phyloP scores from a whole-genome alignment of 2,113 vertebrate genomes.

The Tretioscincus oriximinensis region DNA sequence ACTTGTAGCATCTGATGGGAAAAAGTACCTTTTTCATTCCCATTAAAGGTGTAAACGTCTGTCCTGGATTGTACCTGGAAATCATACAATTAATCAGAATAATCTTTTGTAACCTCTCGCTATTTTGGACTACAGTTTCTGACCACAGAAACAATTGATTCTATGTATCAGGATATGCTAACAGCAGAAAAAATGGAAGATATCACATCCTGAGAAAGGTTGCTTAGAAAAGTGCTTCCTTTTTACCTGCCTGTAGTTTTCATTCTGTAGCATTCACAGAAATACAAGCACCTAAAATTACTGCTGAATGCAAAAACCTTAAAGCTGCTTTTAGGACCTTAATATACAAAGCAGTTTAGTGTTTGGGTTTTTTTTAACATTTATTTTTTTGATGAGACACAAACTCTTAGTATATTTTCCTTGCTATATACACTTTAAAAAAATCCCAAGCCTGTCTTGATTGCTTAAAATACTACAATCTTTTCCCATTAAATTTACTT shows the following conservation, averaged over 20 bases:
- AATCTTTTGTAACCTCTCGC: too few species aligned
- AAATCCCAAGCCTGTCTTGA: neutral
- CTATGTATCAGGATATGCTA: too few species aligned
- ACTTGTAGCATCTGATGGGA: too few species aligned
- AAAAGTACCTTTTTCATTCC: too few species aligned
- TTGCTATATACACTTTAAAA: conserved; percentile 1
- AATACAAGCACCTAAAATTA: neutral
- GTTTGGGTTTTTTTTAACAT: neutral
- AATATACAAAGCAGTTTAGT: neutral
- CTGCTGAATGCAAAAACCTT: conserved; percentile 12
- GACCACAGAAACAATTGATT: too few species aligned
- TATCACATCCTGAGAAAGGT: too few species aligned
- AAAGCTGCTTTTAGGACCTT: neutral
- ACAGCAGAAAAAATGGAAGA: too few species aligned
- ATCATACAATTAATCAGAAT: neutral
- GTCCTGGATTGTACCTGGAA: too few species aligned
- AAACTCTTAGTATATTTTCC: conserved; percentile 21
- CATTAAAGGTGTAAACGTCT: too few species aligned
- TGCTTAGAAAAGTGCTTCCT: too few species aligned
- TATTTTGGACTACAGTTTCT: too few species aligned
- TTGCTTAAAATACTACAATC: neutral
- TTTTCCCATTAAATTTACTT: conserved; percentile 1
- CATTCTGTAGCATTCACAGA: neutral
- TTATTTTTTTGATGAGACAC: conserved; percentile 3
- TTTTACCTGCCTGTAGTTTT: neutral